Base-by-base conservation (phyloP, 2,888 invertebrate species). In the Hirtodrosophila trivittata region DNA sequence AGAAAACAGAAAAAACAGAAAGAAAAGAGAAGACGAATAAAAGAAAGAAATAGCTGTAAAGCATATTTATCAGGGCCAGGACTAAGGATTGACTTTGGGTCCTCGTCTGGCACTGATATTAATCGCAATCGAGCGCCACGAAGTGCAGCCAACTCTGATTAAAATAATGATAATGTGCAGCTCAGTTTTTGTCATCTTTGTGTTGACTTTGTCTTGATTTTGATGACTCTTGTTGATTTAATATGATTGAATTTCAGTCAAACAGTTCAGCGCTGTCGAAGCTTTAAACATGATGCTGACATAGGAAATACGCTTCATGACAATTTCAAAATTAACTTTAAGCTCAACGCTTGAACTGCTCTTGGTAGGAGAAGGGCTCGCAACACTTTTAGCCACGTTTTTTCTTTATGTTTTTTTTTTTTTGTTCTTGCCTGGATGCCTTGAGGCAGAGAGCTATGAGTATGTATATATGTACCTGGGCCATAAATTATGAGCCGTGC, bases 401-500 rank as follows among this genome's bases (percentile, higher is more conserved):
- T 28, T n/a, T 1, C 9, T 28, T 28, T 21, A 21, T 30, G 16
- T 47, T 39, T 10, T 25, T 32, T 50, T 42, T 55, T 42, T 30
- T 66, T 58, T 30, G 25, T 51, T 39, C 51, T 5, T 51, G 41
- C 55, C 5, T 12, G 18, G 45, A 56, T 54, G 41, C 50, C 59
- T 69, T 28, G 37, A 57, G 51, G 46, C 59, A 33, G 42, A 33
- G 42, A 39, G 37, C 51, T 56, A 49, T 55, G 47, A 37, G 56
- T 65, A 38, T 41, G 49, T 14, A 38, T 41, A 45, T 14, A 25
- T 47, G 18, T 55, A 52, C 70, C 70, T 69, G 51, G 32, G 46
- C 71, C 57, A 71, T 81, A 77, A 85, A 77, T 84, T 74, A 77
- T 75, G 64, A 46, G 71, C 45, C 57, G 39, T 46, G 73, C 63